Percentiles rank a stretch among this genome's conserved stretches.
phyloP scores from a whole-genome alignment of 2,113 vertebrate species.

The Xiphophorus hellerii region DNA sequence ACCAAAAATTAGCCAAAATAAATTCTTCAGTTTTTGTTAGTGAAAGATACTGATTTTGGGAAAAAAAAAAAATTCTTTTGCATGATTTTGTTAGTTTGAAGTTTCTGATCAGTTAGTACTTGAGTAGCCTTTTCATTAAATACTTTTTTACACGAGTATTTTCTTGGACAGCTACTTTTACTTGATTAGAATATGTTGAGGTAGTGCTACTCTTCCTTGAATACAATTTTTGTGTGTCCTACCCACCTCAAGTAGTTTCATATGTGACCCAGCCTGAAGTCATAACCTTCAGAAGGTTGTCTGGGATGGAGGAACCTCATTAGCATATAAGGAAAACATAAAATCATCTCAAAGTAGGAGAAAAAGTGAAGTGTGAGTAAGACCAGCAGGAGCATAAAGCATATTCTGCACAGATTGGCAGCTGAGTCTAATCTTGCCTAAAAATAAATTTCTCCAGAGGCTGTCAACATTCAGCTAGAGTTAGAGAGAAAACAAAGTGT shows the following conservation, averaged over 20 bases:
- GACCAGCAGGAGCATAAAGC: constrained; percentile 61
- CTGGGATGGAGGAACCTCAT: background rate
- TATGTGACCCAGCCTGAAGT: background rate
- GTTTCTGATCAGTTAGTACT: no score
- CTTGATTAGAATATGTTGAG: no score
- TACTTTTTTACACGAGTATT: no score
- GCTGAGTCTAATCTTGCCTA: constrained; percentile 66
- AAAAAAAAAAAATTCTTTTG: no score
- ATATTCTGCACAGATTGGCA: constrained; percentile 62
- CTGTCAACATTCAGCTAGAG: constrained; percentile 68
- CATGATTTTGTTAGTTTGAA: no score
- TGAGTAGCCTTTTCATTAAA: no score
- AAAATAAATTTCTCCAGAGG: constrained; percentile 74
- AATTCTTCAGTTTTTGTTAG: no score
- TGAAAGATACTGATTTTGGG: no score
- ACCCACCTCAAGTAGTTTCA: background rate
- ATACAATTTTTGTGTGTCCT: no score
- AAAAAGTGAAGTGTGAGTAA: constrained; percentile 32
- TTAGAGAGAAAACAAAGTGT: constrained; percentile 53
- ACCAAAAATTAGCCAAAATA: no score
- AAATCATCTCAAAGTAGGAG: constrained; percentile 12
- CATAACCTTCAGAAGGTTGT: background rate
- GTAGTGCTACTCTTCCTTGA: no score
- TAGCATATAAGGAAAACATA: background rate
- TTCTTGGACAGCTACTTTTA: no score